Percentiles rank a stretch among this genome's conserved stretches.
These are phyloP conservation scores for Sericinus montela DNA, from an alignment of 2,888 invertebrate species.

Conservation along the genomic window DNA sequence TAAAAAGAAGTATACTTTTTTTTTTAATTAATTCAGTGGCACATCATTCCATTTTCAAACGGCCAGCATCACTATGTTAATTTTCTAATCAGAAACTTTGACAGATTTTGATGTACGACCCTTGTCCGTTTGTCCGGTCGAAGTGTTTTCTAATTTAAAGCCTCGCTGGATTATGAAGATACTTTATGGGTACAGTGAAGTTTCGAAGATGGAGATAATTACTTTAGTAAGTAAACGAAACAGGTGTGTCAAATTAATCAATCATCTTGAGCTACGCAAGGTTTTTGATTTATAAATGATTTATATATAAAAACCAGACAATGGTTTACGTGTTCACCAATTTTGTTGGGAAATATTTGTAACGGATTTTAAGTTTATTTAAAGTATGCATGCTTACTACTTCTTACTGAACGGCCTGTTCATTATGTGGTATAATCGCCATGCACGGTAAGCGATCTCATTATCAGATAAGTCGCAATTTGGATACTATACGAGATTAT, in stretches of 20 bases:
- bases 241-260: constrained; percentile 5
- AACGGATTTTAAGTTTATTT: too few relatives aligned
- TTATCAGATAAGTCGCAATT: too few relatives aligned
- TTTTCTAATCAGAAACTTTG: constrained; percentile 7
- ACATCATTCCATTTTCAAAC: too few relatives aligned
- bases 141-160: constrained; percentile 11
- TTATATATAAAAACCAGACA: too few relatives aligned
- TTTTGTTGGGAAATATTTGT: neutral
- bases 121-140: constrained; percentile 5
- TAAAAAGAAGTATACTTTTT: too few relatives aligned
- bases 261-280: neutral
- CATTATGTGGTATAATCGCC: too few relatives aligned
- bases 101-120: constrained; percentile 15
- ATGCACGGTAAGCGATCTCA: too few relatives aligned
- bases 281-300: constrained; percentile 1
- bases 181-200: neutral
- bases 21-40: too few relatives aligned
- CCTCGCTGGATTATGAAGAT: neutral
- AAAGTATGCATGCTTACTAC: too few relatives aligned
- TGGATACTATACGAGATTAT: too few relatives aligned
- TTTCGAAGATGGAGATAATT: constrained; percentile 3
- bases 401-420: too few relatives aligned
- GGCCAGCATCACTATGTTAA: neutral
- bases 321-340: neutral
- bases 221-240: constrained; percentile 2